phyloP scores from a whole-genome alignment of 2,797 vertebrate genomes.

The Helarctos malayanus region DNA sequence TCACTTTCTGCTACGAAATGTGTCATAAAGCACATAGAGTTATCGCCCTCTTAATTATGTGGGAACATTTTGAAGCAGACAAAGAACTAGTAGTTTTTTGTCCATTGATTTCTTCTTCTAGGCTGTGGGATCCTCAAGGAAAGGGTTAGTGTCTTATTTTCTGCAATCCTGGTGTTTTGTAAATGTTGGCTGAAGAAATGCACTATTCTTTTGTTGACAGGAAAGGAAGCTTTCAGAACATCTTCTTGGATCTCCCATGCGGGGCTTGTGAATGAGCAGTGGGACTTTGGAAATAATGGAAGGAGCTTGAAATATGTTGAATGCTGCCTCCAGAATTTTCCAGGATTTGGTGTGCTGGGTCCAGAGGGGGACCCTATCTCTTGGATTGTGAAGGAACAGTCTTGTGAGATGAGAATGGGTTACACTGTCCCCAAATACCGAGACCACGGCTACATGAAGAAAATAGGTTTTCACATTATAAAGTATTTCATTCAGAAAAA shows the following conservation, averaged over 20 bases:
- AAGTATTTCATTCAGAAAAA: background rate
- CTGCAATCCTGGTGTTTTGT: background rate
- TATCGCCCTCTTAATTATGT: background rate
- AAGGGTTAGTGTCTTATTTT: background rate
- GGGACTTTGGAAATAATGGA: slow-evolving; percentile 70
- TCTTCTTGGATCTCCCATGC: slow-evolving; percentile 74
- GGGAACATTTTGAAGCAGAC: background rate
- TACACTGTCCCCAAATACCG: slow-evolving; percentile 67
- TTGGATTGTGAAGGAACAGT: slow-evolving; percentile 69
- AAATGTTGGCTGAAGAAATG: slow-evolving; percentile 16
- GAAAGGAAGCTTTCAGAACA: background rate
- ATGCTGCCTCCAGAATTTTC: slow-evolving; percentile 79
- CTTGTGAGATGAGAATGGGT: slow-evolving; percentile 78
- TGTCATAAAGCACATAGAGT: background rate
- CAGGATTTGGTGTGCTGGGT: slow-evolving; percentile 75
- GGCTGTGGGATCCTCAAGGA: background rate
- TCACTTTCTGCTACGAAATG: background rate
- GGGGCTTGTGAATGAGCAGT: slow-evolving; percentile 67
- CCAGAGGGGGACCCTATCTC: slow-evolving; percentile 62
- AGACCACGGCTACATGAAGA: slow-evolving; percentile 27
- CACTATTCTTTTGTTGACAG: background rate
- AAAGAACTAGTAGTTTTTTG: background rate
- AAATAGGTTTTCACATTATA: fast-evolving
- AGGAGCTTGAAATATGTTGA: slow-evolving; percentile 74
- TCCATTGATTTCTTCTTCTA: background rate